Evolutionary conservation across 2,113 vertebrate genomes (phyloP).

Genomic region (Lasiurus cinereus): DNA sequence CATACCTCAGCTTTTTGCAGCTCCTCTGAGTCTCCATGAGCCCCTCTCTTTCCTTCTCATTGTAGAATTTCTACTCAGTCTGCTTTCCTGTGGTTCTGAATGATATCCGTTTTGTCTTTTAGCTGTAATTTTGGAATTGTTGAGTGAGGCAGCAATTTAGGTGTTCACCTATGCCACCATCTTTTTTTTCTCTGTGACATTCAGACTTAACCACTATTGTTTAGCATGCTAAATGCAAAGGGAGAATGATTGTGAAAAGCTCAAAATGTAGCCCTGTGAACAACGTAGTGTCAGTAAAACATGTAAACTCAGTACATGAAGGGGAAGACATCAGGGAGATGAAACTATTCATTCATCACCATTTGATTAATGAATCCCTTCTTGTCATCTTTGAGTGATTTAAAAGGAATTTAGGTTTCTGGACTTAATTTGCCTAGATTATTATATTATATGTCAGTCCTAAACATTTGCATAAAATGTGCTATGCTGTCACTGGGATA

Average conservation of each 20-base stretch:
- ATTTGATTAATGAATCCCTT: conserved; percentile 64
- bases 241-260: conserved; percentile 65
- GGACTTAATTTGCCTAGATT: conserved; percentile 7
- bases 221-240: conserved; percentile 61
- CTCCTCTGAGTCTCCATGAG: too few relatives aligned
- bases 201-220: conserved; percentile 42
- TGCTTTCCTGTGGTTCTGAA: too few relatives aligned
- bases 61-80: too few relatives aligned
- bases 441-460: conserved; percentile 62
- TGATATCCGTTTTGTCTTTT: too few relatives aligned
- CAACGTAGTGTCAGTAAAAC: conserved; percentile 39
- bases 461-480: conserved; percentile 34
- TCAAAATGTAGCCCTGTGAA: conserved; percentile 66
- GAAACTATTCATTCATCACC: conserved; percentile 40
- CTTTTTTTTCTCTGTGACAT: too few relatives aligned
- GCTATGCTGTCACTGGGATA: not conserved
- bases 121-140: too few relatives aligned
- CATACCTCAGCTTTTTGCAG: too few relatives aligned
- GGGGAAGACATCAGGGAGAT: conserved; percentile 25
- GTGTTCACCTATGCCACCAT: too few relatives aligned
- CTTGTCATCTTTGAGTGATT: conserved; percentile 59
- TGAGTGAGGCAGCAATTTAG: too few relatives aligned
- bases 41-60: too few relatives aligned
- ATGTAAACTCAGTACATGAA: not conserved
- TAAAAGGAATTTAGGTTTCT: conserved; percentile 65